Conservation (phyloP, 2,797 vertebrate genomes). For the Tapirus indicus region DNA sequence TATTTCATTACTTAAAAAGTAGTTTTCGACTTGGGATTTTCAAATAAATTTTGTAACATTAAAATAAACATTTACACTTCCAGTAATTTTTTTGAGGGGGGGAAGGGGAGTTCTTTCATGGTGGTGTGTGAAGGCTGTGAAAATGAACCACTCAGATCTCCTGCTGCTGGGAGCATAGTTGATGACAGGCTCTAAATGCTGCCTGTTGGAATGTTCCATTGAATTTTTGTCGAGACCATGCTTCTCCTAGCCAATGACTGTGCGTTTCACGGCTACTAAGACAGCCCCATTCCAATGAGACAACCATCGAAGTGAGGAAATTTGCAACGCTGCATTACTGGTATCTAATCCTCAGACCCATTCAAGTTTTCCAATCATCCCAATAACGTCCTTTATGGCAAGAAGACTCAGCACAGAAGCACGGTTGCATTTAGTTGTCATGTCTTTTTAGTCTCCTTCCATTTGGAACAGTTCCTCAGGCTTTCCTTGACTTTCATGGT, state of each 20-base stretch:
- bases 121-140: not conserved
- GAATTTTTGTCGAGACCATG: not conserved
- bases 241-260: not conserved
- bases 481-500: not conserved
- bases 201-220: not conserved
- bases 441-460: not conserved
- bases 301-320: not conserved
- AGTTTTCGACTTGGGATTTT: conserved; percentile 10
- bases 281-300: not conserved
- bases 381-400: not conserved
- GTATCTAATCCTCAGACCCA: not conserved
- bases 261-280: not conserved
- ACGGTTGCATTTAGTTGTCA: not conserved
- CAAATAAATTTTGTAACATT: conserved; percentile 44
- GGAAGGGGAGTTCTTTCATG: not conserved
- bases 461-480: not conserved
- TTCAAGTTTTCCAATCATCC: not conserved
- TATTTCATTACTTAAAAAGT: conserved; percentile 18
- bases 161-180: not conserved
- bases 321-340: not conserved
- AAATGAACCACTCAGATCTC: not conserved
- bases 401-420: not conserved
- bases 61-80: conserved; percentile 1
- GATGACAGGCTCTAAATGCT: not conserved
- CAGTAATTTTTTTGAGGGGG: not conserved